phyloP scores from a whole-genome alignment of 1,140 invertebrate species.

The Ylistrum balloti region DNA sequence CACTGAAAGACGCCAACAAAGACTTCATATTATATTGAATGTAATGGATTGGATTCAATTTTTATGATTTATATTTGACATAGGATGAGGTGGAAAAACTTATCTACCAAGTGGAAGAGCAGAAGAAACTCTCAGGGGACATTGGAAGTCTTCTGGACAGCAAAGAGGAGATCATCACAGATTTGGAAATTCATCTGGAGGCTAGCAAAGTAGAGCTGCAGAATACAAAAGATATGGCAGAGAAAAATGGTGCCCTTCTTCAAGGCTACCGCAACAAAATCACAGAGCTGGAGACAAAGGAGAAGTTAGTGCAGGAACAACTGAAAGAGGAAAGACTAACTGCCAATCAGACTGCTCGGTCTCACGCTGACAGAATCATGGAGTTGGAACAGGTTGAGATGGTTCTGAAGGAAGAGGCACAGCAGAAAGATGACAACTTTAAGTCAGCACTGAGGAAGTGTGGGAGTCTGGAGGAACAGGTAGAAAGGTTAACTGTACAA shows the following conservation, averaged over 20 bases:
- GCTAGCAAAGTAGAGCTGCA: slow-evolving; percentile 53
- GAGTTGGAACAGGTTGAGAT: slow-evolving; percentile 50
- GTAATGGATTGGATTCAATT: neutral
- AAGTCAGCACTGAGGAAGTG: slow-evolving; percentile 3
- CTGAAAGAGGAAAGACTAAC: slow-evolving; percentile 47
- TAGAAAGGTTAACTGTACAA: slow-evolving; percentile 19
- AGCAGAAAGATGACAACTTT: neutral
- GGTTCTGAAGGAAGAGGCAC: slow-evolving; percentile 48
- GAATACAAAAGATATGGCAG: slow-evolving; percentile 41
- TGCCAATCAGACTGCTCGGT: slow-evolving; percentile 32
- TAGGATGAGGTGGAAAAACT: slow-evolving; percentile 63
- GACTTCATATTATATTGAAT: no score
- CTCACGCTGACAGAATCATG: slow-evolving; percentile 58
- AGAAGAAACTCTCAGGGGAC: slow-evolving; percentile 43
- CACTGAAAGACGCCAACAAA: no score
- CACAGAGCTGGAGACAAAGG: slow-evolving; percentile 45
- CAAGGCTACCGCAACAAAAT: slow-evolving; percentile 49
- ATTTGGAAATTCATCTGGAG: slow-evolving; percentile 57
- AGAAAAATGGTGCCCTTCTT: neutral
- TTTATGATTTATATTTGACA: slow-evolving; percentile 43
- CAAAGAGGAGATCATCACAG: slow-evolving; percentile 56
- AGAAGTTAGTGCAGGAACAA: slow-evolving; percentile 51
- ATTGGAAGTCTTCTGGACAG: slow-evolving; percentile 52
- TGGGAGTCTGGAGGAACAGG: slow-evolving; percentile 11
- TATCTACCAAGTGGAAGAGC: slow-evolving; percentile 42